Evolutionary conservation across 2,888 invertebrate genomes (phyloP).

Genomic region (Plusia festucae): DNA sequence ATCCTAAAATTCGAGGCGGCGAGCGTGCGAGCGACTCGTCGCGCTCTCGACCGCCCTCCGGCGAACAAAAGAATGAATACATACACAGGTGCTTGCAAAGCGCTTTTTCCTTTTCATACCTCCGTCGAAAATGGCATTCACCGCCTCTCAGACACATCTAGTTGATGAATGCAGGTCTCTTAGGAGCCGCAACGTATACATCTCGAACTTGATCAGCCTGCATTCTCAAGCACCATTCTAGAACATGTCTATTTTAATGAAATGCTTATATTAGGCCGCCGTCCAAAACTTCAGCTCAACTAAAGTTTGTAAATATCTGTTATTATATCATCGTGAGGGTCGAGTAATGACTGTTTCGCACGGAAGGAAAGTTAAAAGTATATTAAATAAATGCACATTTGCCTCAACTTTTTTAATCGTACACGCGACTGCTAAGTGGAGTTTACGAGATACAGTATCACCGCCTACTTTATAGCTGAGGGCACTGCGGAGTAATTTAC

Average conservation of each 20-base stretch:
- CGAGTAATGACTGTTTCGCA: conserved; percentile 31
- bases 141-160: conserved; percentile 69
- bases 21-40: conserved; percentile 51
- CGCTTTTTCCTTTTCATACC: conserved; percentile 74
- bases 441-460: conserved; percentile 20
- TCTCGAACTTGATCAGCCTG: conserved; percentile 46
- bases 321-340: conserved; percentile 31
- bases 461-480: conserved; percentile 17
- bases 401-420: conserved; percentile 25
- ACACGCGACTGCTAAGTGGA: conserved; percentile 25
- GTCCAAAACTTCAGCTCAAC: conserved; percentile 20
- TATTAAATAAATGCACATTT: conserved; percentile 43
- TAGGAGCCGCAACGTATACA: conserved; percentile 61
- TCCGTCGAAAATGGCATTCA: conserved; percentile 76
- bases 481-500: conserved; percentile 21
- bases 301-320: conserved; percentile 31
- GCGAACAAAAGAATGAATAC: conserved; percentile 79
- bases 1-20: conserved; percentile 48
- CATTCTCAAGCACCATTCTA: conserved; percentile 20
- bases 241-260: conserved; percentile 15
- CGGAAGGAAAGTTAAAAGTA: conserved; percentile 53
- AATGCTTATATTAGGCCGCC: conserved; percentile 16
- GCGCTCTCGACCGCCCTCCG: conserved; percentile 67
- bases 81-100: conserved; percentile 72
- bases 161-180: conserved; percentile 70